Evolutionary conservation across 2,888 invertebrate genomes (phyloP).

Genomic region (Blomia tropicalis): DNA sequence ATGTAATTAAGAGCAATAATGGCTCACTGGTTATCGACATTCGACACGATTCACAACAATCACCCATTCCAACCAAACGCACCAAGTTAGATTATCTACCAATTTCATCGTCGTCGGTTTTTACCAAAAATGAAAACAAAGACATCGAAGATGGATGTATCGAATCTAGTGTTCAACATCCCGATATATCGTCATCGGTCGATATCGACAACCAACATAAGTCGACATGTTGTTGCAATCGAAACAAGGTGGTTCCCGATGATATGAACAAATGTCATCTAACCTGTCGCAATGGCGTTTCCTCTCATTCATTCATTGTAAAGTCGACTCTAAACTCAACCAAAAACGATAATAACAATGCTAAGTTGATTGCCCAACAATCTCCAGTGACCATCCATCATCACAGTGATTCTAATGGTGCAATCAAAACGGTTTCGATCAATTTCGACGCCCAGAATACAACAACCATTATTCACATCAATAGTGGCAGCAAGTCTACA

Average conservation of each 20-base stretch:
- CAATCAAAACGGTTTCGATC: not conserved
- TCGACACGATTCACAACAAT: not conserved
- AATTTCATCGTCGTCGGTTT: not conserved
- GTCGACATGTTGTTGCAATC: not conserved
- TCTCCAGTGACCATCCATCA: not conserved
- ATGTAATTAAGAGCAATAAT: not conserved
- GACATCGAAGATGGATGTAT: not conserved
- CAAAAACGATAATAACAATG: not conserved
- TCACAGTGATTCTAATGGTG: not conserved
- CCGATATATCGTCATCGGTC: constrained; percentile 1
- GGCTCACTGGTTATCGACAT: not conserved
- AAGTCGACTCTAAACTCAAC: not conserved
- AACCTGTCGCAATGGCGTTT: not conserved
- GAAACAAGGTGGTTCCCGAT: not conserved
- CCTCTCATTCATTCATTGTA: not conserved
- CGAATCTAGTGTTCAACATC: constrained; percentile 9
- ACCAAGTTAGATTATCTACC: not conserved
- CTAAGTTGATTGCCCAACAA: not conserved
- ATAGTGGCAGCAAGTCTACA: not conserved
- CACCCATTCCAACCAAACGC: not conserved
- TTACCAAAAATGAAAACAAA: not conserved
- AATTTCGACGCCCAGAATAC: not conserved
- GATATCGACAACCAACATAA: not conserved
- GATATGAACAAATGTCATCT: not conserved
- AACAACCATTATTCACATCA: not conserved